These are phyloP conservation scores for Harmothoe impar DNA, from an alignment of 2,888 invertebrate species.

Conservation along the genomic window DNA sequence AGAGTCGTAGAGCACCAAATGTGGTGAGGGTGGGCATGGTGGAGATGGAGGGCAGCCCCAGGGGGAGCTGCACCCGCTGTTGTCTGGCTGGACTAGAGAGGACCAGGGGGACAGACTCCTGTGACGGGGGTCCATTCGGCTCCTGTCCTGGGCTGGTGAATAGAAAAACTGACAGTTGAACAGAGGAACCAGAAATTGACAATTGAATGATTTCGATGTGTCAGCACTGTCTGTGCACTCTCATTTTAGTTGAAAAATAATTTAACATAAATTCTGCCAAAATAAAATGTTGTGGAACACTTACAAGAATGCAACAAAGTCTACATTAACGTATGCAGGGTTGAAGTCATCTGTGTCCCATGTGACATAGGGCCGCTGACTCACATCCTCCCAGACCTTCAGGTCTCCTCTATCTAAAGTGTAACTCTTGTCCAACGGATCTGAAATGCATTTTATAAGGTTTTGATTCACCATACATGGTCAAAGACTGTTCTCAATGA, in stretches of 20 bases:
- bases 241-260: no score
- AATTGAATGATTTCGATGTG: no score
- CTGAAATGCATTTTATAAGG: no score
- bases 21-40: constrained; percentile 40
- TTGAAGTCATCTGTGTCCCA: not conserved
- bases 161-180: not conserved
- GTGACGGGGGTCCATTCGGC: not conserved
- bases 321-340: not conserved
- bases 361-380: not conserved
- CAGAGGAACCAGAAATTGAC: no score
- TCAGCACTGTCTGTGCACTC: no score
- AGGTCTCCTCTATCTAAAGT: not conserved
- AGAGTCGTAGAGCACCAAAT: not conserved
- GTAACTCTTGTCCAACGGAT: not conserved
- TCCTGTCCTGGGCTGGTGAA: not conserved
- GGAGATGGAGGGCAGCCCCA: not conserved
- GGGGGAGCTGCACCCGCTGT: not conserved
- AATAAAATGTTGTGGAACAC: no score
- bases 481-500: no score
- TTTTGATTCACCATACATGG: no score
- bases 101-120: not conserved
- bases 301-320: constrained; percentile 8
- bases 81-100: not conserved
- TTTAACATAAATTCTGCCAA: no score
- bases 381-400: not conserved